Evolutionary conservation across 2,113 vertebrate genomes (phyloP), one percentile per base, ranked within the genome.

Genomic region (Psettodes erumei): DNA sequence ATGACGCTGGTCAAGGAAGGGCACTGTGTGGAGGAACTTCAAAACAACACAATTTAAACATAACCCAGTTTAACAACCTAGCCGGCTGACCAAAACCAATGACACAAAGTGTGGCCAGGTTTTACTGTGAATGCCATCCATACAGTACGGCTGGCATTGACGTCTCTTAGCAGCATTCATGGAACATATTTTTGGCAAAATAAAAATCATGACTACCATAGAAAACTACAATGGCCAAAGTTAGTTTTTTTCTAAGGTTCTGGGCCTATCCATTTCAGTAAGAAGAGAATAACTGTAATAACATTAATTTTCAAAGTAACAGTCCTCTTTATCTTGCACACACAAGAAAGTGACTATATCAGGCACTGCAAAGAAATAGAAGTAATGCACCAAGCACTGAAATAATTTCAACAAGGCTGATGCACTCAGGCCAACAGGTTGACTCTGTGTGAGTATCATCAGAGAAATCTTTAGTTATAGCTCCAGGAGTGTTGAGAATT

Each of bases 341-440:
- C 58, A 69, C 33, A 61, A 55, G 58, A 86, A 82, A 60, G 67
- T 70, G 76, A 80, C 69, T 65, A 82, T 83, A 58, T 86, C 70
- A 92, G 92, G 92, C 92, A 92, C 92, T 90, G 88, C 82, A 89
- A 91, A 90, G 66, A 83, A 87, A 86, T 37, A 77, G 66, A 78
- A 69, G 56, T 82, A 81, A 85, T 82, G 81, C 77, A 89, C 75
- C 55, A 68, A 77, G 63, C 65, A 80, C 73, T 82, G 51, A 85
- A 88, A 70, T 83, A 35, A 85, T 74, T 80, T 87, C 59, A 83
- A 83, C 47, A 81, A 82, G 68, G 84, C 68, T 87, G 28, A 77
- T 72, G 32, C 71, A 54, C 62, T 77, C 59, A 59, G 61, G 67
- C 38, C 32, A 75, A 78, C 70, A 75, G 81, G 66, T 60, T 79